Percentiles rank a stretch among this genome's conserved stretches.
Conservation (phyloP, 2,888 invertebrate species). For the Pheosia gnoma region DNA sequence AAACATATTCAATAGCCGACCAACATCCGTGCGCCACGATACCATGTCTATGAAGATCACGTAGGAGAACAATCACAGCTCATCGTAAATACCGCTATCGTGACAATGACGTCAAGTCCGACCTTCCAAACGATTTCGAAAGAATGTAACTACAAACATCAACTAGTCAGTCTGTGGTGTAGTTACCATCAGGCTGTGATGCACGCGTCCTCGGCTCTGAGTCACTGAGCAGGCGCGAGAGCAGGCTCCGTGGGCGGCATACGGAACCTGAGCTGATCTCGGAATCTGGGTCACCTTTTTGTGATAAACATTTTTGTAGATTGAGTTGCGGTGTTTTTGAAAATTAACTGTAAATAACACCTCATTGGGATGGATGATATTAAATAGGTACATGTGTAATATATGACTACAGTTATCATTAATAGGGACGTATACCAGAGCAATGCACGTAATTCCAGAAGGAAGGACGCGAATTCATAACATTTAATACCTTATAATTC, state of each 20-base stretch:
- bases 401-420: too few species aligned
- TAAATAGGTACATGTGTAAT: too few species aligned
- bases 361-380: not conserved
- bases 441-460: too few species aligned
- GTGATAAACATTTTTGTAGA: not conserved
- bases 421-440: too few species aligned
- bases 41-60: too few species aligned
- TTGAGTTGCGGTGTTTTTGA: not conserved
- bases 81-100: not conserved
- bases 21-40: too few species aligned
- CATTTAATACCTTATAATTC: too few species aligned
- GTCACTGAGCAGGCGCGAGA: constrained; percentile 39
- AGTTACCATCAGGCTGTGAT: constrained; percentile 6
- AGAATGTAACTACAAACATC: not conserved
- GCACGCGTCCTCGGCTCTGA: constrained; percentile 32
- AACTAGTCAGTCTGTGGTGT: not conserved
- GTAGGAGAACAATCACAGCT: not conserved
- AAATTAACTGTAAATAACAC: not conserved
- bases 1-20: too few species aligned
- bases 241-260: constrained; percentile 35
- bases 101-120: not conserved
- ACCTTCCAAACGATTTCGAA: not conserved
- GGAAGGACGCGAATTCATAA: too few species aligned
- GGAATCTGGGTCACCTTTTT: constrained; percentile 40
- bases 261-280: constrained; percentile 31